A percentile compares a stretch with the other conserved stretches of the same genome.
Evolutionary conservation across 2,888 invertebrate species (phyloP).

Genomic region (Blera fallax): DNA sequence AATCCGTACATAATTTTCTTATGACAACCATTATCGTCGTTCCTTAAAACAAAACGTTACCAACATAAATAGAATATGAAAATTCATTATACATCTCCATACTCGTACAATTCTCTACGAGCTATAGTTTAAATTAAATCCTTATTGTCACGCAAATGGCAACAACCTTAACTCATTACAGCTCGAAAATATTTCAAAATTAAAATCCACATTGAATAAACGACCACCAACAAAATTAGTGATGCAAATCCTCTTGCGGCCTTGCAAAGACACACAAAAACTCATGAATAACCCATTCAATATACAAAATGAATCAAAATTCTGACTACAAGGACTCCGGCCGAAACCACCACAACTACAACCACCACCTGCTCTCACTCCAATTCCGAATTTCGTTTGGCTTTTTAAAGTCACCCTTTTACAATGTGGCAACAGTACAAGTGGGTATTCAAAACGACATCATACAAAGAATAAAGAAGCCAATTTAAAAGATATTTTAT

Average conservation of each 20-base stretch:
- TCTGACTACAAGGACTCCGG: background rate
- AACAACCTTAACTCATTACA: slow-evolving; percentile 4
- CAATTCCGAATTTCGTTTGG: slow-evolving; percentile 17
- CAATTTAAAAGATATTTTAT: slow-evolving; percentile 28
- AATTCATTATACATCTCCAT: no score
- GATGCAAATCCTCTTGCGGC: slow-evolving; percentile 50
- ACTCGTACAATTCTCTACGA: no score
- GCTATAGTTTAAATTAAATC: background rate
- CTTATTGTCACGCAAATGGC: background rate
- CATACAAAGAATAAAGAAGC: slow-evolving; percentile 38
- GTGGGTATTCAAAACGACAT: slow-evolving; percentile 43
- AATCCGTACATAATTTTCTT: no score
- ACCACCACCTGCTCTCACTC: background rate
- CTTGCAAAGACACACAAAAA: slow-evolving; percentile 19
- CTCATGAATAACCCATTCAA: slow-evolving; percentile 53
- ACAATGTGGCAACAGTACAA: slow-evolving; percentile 3
- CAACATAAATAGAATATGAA: no score
- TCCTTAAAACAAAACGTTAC: no score
- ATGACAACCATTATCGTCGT: no score
- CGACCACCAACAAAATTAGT: slow-evolving; percentile 48
- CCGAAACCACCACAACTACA: background rate
- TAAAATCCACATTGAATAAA: slow-evolving; percentile 49
- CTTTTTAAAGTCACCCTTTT: background rate
- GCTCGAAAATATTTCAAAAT: slow-evolving; percentile 16
- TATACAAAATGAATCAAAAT: slow-evolving; percentile 37